Conservation (phyloP, 2,113 vertebrate genomes). For the Dinomys branickii region DNA sequence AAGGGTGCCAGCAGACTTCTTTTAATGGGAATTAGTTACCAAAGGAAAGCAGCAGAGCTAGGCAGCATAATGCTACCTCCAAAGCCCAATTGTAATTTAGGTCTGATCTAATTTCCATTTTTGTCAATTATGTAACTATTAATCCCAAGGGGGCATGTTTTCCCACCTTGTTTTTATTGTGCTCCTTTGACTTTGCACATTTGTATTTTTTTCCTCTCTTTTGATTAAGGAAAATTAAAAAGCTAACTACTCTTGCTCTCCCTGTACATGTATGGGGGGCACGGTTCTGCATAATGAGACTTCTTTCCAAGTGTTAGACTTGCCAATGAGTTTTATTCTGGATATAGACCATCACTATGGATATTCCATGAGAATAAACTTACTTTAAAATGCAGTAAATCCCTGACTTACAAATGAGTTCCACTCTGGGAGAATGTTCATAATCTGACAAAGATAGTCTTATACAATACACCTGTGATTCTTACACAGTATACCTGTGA, state of each 20-base stretch:
- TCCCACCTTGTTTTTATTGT: not conserved
- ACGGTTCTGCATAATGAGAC: not conserved
- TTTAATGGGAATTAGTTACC: not conserved
- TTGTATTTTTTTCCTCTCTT: not conserved
- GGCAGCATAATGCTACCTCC: not conserved
- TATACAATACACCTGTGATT: not conserved
- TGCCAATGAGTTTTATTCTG: not conserved
- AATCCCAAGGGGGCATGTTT: not conserved
- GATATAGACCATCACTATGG: not conserved
- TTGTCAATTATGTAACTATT: not conserved
- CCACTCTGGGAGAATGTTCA: not conserved
- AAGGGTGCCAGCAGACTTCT: not conserved
- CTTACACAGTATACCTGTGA: not conserved
- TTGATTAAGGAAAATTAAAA: not conserved
- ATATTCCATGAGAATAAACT: not conserved
- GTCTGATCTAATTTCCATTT: not conserved
- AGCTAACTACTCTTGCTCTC: not conserved
- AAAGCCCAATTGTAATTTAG: not conserved
- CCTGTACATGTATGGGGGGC: accelerated
- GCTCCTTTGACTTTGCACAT: not conserved
- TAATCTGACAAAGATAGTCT: not conserved
- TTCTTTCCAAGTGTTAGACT: not conserved
- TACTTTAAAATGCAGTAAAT: slow-evolving; percentile 6
- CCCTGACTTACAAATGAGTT: not conserved
- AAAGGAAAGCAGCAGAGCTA: not conserved